Base-by-base conservation (phyloP, 2,888 invertebrate genomes). In the Scrobipalpa atriplicella region DNA sequence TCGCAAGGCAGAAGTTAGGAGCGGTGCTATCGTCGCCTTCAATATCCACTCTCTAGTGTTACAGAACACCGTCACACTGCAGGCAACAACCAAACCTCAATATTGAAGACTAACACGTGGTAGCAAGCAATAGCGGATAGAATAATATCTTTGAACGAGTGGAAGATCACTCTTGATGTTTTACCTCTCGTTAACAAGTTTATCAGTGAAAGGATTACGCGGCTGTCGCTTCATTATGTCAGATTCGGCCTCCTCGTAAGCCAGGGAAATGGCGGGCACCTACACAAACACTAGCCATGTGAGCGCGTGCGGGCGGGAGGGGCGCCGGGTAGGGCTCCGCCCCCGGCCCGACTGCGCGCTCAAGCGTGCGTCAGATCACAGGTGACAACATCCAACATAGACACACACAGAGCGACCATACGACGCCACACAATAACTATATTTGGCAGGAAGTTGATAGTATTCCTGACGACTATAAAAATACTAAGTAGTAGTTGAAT, bases 151-250 rank as follows among this genome's bases (percentile, higher is more conserved):
- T 83, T 86, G 85, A 83, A 83, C 88, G 90, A 89, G 86, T 80
- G 75, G 77, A 70, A 72, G 75, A 73, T 72, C 85, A 84, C 89
- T 86, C 90, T 85, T 79, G 81, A 76, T 85, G 84, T 83, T 92
- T 95, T 96, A 98, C 98, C 99, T 98, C 96, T 97, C 97, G 95
- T 99, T 99, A 93, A 99, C 98, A 93, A 99, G 97, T 95, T 98
- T 98, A 95, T 99, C 98, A 94, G 95, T 95, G 95, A 97, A 96
- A 94, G 98, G 98, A 94, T 98, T 96, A 95, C 98, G 96, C 93
- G 98, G 98, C 94, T 97, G 96, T 94, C 98, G 96, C 96, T 98
- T 98, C 98, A 98, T 98, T 94, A 98, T 98, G 96, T 98, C 98
- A 93, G 97, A 97, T 95, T 98, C 98, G 93, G 98, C 97, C 94